Evolutionary conservation across 2,113 vertebrate genomes (phyloP).

Genomic region (Sturnira hondurensis): DNA sequence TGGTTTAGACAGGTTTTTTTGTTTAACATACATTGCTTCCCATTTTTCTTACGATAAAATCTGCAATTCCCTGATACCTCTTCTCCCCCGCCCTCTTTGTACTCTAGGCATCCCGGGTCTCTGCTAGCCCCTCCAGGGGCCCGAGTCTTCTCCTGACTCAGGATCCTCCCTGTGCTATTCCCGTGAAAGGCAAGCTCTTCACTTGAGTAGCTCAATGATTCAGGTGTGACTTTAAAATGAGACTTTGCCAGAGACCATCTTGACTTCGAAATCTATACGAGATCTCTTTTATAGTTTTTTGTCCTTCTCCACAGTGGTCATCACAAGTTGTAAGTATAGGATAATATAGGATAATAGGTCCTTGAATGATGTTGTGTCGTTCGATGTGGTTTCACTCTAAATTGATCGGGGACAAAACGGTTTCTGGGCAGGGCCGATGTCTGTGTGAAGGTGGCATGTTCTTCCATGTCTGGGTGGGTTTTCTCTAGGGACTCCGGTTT

Average conservation of each 20-base stretch:
- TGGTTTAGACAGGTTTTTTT: not conserved
- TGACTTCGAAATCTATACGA: not conserved
- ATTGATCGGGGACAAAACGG: not conserved
- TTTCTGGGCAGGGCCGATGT: not conserved
- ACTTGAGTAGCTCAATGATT: not conserved
- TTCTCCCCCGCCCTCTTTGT: not conserved
- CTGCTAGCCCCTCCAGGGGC: not conserved
- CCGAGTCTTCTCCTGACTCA: not conserved
- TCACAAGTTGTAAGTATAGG: not conserved
- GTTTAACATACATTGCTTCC: not conserved
- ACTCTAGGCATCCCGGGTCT: not conserved
- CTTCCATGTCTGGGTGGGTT: not conserved
- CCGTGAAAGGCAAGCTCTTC: not conserved
- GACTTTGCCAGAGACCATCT: not conserved
- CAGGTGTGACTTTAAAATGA: not conserved
- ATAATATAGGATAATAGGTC: not conserved
- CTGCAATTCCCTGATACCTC: not conserved
- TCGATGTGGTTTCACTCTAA: not conserved
- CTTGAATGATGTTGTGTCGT: not conserved
- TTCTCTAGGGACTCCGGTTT: not conserved
- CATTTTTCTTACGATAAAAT: not conserved
- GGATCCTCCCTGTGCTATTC: not conserved
- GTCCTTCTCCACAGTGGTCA: not conserved
- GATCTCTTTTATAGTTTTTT: not conserved
- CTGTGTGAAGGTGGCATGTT: not conserved